A percentile compares a stretch with the other conserved stretches of the same genome.
Conservation (phyloP, 2,888 invertebrate genomes). For the Chloroclysta siterata region DNA sequence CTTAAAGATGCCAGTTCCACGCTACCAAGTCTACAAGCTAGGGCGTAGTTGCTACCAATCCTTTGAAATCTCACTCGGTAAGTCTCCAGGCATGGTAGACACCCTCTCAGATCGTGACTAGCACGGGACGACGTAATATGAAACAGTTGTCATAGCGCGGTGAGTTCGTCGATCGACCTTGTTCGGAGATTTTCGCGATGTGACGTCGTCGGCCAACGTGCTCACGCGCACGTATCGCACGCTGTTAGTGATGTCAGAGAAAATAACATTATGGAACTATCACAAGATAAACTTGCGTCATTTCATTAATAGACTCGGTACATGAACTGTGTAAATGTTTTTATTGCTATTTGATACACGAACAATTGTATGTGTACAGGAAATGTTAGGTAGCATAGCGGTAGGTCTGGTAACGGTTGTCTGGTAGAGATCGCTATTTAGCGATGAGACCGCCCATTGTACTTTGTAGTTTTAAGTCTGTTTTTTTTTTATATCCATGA, state of each 20-base stretch:
- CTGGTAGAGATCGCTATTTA: no score
- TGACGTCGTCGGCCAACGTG: slow-evolving; percentile 71
- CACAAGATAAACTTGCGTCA: neutral
- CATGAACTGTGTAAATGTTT: neutral
- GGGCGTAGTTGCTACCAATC: no score
- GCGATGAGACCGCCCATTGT: no score
- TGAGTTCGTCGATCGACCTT: slow-evolving; percentile 78
- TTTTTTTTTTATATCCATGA: no score
- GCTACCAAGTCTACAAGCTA: no score
- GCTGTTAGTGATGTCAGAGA: slow-evolving; percentile 61
- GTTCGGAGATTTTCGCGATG: slow-evolving; percentile 71
- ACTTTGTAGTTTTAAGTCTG: no score
- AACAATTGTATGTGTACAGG: no score
- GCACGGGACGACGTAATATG: slow-evolving; percentile 47
- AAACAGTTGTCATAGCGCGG: slow-evolving; percentile 40
- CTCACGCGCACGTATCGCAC: slow-evolving; percentile 68
- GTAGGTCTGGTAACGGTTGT: no score
- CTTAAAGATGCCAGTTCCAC: no score
- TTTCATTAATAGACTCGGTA: neutral
- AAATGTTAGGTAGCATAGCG: no score
- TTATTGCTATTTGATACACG: no score
- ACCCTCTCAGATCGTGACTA: neutral
- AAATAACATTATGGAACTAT: slow-evolving; percentile 50
- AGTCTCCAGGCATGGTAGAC: neutral
- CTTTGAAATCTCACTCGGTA: neutral